A percentile compares a stretch with the other conserved stretches of the same genome.
phyloP scores from a whole-genome alignment of 2,888 invertebrate genomes.

The Aphidoletes aphidimyza region DNA sequence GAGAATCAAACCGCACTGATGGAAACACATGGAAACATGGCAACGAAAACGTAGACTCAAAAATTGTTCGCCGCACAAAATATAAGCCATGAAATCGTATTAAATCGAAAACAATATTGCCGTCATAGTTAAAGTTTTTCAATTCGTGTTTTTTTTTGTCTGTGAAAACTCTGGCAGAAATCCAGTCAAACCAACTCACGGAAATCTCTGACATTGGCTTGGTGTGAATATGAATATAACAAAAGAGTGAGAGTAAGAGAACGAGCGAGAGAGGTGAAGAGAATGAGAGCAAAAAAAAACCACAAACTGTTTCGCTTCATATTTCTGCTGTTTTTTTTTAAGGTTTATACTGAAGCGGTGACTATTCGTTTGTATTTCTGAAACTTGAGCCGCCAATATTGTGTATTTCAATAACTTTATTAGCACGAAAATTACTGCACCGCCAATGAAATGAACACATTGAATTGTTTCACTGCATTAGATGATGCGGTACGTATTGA shows the following conservation, averaged over 20 bases:
- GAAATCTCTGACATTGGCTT: constrained; percentile 11
- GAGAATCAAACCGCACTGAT: background rate
- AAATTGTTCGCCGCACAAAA: background rate
- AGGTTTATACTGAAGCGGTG: background rate
- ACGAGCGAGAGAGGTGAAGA: too few relatives aligned
- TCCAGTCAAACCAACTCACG: constrained; percentile 19
- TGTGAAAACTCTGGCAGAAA: background rate
- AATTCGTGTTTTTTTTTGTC: too few relatives aligned
- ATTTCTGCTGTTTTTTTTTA: background rate
- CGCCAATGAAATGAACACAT: constrained; percentile 11
- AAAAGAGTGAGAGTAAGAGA: too few relatives aligned
- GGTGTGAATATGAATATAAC: constrained; percentile 36
- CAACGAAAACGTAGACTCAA: background rate
- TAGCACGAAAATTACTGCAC: constrained; percentile 1
- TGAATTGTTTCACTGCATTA: too few relatives aligned
- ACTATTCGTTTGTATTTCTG: constrained; percentile 1
- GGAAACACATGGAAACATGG: background rate
- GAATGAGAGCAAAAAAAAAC: too few relatives aligned
- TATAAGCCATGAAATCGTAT: constrained; percentile 4
- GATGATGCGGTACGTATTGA: too few relatives aligned
- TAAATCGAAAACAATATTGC: constrained; percentile 17
- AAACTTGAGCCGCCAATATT: background rate
- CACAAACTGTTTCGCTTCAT: too few relatives aligned
- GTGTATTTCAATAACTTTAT: constrained; percentile 39
- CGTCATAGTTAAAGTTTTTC: background rate